Conservation (phyloP, 2,797 vertebrate species). For the Ispidina picta region DNA sequence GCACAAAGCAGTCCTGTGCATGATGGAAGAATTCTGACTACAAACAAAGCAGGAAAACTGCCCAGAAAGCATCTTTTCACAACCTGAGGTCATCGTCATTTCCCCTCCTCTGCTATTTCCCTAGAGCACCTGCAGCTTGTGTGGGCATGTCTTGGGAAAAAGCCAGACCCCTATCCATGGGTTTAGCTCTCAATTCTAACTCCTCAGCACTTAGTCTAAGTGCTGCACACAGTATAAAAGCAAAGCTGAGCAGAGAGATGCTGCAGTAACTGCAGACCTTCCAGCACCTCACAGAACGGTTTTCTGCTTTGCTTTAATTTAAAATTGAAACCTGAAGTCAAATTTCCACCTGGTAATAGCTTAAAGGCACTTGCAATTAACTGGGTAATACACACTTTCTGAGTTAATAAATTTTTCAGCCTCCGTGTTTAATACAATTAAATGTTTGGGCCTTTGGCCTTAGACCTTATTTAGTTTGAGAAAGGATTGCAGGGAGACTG, state of each 20-base stretch:
- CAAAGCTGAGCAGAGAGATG: not conserved
- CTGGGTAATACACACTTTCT: slow-evolving; percentile 60
- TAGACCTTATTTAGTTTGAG: slow-evolving; percentile 56
- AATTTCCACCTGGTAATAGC: slow-evolving; percentile 66
- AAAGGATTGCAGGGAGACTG: slow-evolving; percentile 31
- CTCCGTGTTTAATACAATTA: slow-evolving; percentile 67
- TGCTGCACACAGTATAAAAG: not conserved
- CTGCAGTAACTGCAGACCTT: not conserved
- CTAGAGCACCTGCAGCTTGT: not conserved
- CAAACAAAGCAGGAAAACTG: not conserved
- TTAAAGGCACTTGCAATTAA: slow-evolving; percentile 64
- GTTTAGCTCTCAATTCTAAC: not conserved
- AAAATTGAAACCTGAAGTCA: slow-evolving; percentile 66
- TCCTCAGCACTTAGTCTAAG: not conserved
- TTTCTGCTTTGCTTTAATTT: slow-evolving; percentile 55
- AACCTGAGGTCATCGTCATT: not conserved
- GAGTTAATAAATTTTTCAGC: slow-evolving; percentile 67
- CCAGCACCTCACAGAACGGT: not conserved
- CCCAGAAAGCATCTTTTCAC: not conserved
- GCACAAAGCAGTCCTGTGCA: not conserved
- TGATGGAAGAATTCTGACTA: not conserved
- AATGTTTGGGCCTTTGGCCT: slow-evolving; percentile 65
- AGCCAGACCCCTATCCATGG: not conserved
- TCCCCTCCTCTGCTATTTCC: not conserved
- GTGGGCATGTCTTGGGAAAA: not conserved